Percentiles rank a stretch among this genome's conserved stretches.
These are phyloP conservation scores for Brotogeris chrysoptera DNA, from an alignment of 2,797 vertebrate species.

Conservation along the genomic window DNA sequence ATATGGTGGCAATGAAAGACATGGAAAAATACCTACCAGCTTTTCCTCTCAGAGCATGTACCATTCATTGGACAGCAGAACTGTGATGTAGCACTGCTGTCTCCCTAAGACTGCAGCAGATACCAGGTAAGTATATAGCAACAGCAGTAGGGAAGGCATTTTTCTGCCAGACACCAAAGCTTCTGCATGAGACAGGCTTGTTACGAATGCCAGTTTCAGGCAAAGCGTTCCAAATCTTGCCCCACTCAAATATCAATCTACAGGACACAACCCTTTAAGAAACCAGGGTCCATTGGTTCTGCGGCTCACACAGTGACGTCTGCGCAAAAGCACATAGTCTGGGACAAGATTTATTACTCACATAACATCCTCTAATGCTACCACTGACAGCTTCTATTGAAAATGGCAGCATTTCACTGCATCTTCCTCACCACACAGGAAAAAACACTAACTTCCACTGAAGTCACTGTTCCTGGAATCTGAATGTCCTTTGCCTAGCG, in stretches of 20 bases:
- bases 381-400: background rate
- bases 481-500: background rate
- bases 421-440: background rate
- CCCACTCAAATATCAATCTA: background rate
- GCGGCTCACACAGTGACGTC: background rate
- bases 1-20: background rate
- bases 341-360: background rate
- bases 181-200: background rate
- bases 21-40: background rate
- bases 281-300: rapidly evolving
- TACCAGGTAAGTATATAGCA: background rate
- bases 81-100: background rate
- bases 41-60: background rate
- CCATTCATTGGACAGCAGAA: background rate
- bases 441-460: background rate
- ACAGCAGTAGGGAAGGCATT: background rate
- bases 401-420: background rate
- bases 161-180: background rate
- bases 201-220: background rate
- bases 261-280: background rate
- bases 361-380: background rate
- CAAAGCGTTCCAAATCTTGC: background rate
- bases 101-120: background rate
- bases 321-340: background rate
- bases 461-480: background rate